Percentiles rank a stretch among this genome's conserved stretches.
Conservation (phyloP, 2,113 vertebrate species). For the Planiliza haematocheilus region DNA sequence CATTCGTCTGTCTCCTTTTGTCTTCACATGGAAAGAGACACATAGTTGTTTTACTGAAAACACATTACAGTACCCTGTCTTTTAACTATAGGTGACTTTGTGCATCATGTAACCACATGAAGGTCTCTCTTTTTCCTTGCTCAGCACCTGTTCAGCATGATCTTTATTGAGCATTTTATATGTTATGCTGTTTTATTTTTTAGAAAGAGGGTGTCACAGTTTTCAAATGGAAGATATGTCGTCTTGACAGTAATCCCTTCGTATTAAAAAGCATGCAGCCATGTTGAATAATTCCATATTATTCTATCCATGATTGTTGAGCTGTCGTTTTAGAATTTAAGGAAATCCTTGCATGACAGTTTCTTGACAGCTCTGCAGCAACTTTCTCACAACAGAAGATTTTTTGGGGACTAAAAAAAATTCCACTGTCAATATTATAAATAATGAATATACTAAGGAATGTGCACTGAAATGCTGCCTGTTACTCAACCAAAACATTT, state of each 20-base stretch:
- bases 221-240: slow-evolving; percentile 36
- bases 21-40: slow-evolving; percentile 1
- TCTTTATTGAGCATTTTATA: slow-evolving; percentile 10
- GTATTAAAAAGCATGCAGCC: slow-evolving; percentile 40
- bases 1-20: slow-evolving; percentile 8
- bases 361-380: slow-evolving; percentile 59
- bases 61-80: neutral
- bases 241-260: slow-evolving; percentile 51
- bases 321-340: slow-evolving; percentile 40
- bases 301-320: slow-evolving; percentile 37
- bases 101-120: neutral
- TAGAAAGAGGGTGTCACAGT: slow-evolving; percentile 23
- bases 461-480: neutral
- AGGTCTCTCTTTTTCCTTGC: neutral
- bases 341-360: slow-evolving; percentile 45
- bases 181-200: slow-evolving; percentile 18
- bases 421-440: slow-evolving; percentile 42
- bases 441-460: slow-evolving; percentile 32
- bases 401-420: slow-evolving; percentile 4
- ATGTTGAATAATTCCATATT: slow-evolving; percentile 55
- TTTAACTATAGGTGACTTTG: neutral
- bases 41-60: neutral
- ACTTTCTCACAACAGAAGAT: slow-evolving; percentile 42
- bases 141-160: slow-evolving; percentile 1
- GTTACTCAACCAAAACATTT: neutral